A percentile compares a stretch with the other conserved stretches of the same genome.
Evolutionary conservation across 2,888 invertebrate genomes (phyloP).

Genomic region (Dicranocentrus wangi): DNA sequence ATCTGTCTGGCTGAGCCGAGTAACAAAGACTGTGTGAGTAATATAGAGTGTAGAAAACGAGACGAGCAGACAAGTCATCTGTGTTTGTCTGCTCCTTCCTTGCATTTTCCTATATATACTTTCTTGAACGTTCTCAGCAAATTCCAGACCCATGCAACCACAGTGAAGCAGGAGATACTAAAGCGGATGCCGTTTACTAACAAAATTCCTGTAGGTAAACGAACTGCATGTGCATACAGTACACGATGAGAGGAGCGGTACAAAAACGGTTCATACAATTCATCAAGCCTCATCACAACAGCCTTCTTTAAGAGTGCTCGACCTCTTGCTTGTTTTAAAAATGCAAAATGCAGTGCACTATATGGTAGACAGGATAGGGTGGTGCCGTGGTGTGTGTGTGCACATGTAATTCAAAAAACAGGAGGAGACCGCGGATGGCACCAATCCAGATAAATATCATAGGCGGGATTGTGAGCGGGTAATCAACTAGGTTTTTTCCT

Average conservation of each 20-base stretch:
- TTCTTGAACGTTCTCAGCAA: conserved; percentile 11
- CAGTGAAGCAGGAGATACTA: background rate
- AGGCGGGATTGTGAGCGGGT: conserved; percentile 10
- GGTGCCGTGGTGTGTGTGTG: no score
- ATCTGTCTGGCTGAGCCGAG: background rate
- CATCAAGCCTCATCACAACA: background rate
- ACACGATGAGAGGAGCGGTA: background rate
- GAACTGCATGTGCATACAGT: conserved; percentile 53
- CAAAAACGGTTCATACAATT: conserved; percentile 1
- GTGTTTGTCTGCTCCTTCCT: conserved; percentile 8
- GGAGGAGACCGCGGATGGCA: conserved; percentile 52
- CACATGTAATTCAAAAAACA: conserved; percentile 20
- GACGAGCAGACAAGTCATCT: conserved; percentile 17
- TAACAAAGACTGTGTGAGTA: background rate
- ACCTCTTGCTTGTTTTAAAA: conserved; percentile 25
- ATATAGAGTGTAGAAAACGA: background rate
- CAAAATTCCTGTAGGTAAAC: conserved; percentile 58
- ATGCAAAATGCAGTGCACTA: conserved; percentile 27
- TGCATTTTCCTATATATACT: background rate
- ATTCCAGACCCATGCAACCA: conserved; percentile 30
- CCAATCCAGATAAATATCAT: conserved; percentile 53
- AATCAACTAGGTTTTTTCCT: conserved; percentile 32
- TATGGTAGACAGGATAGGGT: background rate
- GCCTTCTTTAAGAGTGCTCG: conserved; percentile 17
- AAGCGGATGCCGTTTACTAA: conserved; percentile 46